These are phyloP conservation scores for Parochlus steinenii DNA, from an alignment of 2,888 invertebrate genomes.

Conservation along the genomic window DNA sequence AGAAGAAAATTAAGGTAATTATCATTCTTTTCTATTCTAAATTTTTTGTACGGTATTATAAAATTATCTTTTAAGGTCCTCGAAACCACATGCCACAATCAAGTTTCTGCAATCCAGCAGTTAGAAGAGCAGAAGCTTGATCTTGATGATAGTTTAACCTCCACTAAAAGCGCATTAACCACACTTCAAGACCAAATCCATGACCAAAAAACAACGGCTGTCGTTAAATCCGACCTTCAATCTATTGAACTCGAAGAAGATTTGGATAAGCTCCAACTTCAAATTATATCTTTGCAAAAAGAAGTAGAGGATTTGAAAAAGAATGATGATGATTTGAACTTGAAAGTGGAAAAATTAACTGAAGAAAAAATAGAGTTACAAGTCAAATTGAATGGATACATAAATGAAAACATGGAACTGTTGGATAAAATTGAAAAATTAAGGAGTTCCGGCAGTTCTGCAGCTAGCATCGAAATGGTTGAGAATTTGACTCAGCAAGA, in stretches of 20 bases:
- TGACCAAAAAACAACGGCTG: conserved; percentile 43
- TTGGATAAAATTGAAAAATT: conserved; percentile 55
- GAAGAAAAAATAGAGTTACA: conserved; percentile 42
- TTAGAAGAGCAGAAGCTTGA: conserved; percentile 51
- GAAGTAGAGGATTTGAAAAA: conserved; percentile 34
- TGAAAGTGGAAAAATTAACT: conserved; percentile 37
- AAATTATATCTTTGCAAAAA: conserved; percentile 33
- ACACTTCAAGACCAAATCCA: conserved; percentile 42
- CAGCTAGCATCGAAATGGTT: conserved; percentile 60
- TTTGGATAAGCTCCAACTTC: conserved; percentile 30
- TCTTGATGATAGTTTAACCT: conserved; percentile 41
- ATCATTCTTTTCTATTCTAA: background rate
- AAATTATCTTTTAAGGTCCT: conserved; percentile 15
- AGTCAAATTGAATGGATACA: conserved; percentile 44
- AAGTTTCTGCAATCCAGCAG: conserved; percentile 20
- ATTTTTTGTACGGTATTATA: background rate
- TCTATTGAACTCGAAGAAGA: conserved; percentile 60
- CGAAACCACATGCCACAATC: conserved; percentile 20
- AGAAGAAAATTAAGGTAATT: conserved; percentile 21
- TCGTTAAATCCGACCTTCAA: conserved; percentile 62
- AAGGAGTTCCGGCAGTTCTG: conserved; percentile 51
- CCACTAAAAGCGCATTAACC: conserved; percentile 42
- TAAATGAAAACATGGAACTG: conserved; percentile 58
- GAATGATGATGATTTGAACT: conserved; percentile 37
- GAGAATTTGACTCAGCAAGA: conserved; percentile 53